Evolutionary conservation across 2,113 vertebrate species (phyloP), one percentile per base, ranked within the genome.

Genomic region (Stegostoma tigrinum): DNA sequence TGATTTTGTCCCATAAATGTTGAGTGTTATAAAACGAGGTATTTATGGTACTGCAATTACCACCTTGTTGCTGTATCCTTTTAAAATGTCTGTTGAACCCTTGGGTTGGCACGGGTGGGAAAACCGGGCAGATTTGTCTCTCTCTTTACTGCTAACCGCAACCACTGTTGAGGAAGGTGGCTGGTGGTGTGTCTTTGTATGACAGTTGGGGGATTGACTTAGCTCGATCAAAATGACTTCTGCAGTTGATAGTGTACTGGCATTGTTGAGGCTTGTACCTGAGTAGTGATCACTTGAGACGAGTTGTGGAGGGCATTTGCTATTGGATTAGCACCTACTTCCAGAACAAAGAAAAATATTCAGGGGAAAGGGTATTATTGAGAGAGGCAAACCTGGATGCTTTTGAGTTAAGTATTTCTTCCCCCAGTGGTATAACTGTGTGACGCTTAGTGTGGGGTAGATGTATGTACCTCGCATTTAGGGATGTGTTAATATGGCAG

Each of bases 1-100:
- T 94, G 91, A 94, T 68, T 75, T 94, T 94, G 23, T 10, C 23
- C 66, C 66, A 3, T 94, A 67, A 61, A 70, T 95, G 93, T 42
- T 95, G 5, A 45, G 34, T 93, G 34, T 93, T 66, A 75, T 67
- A 70, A 27, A 52, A 24, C 23, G 38, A 94, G 64, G 42, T 70
- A 68, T 94, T 70, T 27, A 6, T 12, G 27, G 6, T 24, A 5
- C 45, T 42, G 38, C 4, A 21, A 94, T 66, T 94, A 42, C 67
- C 93, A 23, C 55, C 27, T 17, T 94, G 24, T 70, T 68, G 87
- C 38, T 91, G 17, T 21, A n/a, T 64, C 1, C 2, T 15, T 91
- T 34, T 91, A 61, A 91, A 93, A 66, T 67, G 89, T 19, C 64
- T 21, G 23, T 67, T 38, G 1, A 21, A 5, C 34, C 89, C 61